Evolutionary conservation across 2,888 invertebrate species (phyloP), one percentile per base, ranked within the genome.

Genomic region (Ormia ochracea): DNA sequence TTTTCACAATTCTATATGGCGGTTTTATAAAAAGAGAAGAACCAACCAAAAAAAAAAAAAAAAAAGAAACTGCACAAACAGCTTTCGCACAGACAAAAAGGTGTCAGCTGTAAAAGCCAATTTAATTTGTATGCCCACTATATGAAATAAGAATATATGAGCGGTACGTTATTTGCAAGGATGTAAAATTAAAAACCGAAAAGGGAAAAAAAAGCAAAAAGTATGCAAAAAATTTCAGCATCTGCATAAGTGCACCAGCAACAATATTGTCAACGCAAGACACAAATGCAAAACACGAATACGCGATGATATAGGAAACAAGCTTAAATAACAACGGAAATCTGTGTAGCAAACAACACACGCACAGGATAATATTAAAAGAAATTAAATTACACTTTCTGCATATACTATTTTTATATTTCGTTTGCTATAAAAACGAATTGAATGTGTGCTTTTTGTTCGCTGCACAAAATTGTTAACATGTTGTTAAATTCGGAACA

Each of bases 101-200:
- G 80, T 80, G 80, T 68, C 80, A 76, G 72, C 75, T 76, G 56
- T 76, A 80, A 80, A 80, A 76, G 80, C 80, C 76, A 80, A 80
- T 80, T 80, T 80, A 80, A 80, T 80, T 80, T 80, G 80, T 80
- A 45, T 76, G 73, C 68, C 80, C 76, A 63, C 80, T 68, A 73
- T 76, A 68, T 58, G 52, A 72, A 68, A 73, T 50, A 61, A 58
- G 56, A 63, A 70, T 75, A 58, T 63, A 69, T 56, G 45, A 36
- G 23, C 36, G 48, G 23, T 17, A 36, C 45, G 65, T 70, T 65
- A 54, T 54, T 23, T 50, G 68, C 43, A 43, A 63, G 23, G 17
- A 45, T n/a, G n/a, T n/a, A n/a, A n/a, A n/a, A n/a, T 56, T 28
- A 52, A 38, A 21, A 38, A 43, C 33, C 23, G 12, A 31, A 23